Base-by-base conservation (phyloP, 1,140 invertebrate species). In the Centruroides vittatus region DNA sequence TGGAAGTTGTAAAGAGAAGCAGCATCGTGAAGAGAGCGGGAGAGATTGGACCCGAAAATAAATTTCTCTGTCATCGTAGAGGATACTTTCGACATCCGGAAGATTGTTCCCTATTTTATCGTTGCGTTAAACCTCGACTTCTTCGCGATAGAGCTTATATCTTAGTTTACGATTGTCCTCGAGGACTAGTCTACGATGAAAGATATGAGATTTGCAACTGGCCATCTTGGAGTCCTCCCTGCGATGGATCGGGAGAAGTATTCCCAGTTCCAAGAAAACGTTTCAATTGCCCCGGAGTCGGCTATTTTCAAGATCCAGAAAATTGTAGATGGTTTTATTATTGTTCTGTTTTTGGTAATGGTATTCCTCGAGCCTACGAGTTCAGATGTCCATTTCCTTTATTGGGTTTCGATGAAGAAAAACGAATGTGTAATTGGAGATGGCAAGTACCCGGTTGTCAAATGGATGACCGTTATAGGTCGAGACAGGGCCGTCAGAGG, bases 311-410 rank as follows among this genome's bases (percentile, higher is more conserved):
- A 1, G 86, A 90, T 75, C 85, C 85, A 0, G 82, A 86, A 70
- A 88, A 90, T 72, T 89, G 87, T 65, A 79, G 86, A 58, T 89
- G 85, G 84, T 90, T 89, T 79, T 89, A 87, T 70, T 86, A 86
- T 23, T 90, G 88, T 72, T 86, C 88, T 72, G 81, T 88, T 67
- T 81, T 82, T 66, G 80, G 79, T 62, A 77, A 81, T n/a, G 73
- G 72, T 5, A 74, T 76, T 6, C 71, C 86, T 59, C 81, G 81
- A 8, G 83, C 85, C 0, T 89, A 87, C 69, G 86, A 89, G 73
- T 89, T 89, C 73, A 79, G 84, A 57, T 90, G 88, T 74, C 88
- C 88, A 0, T 89, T 85, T 67, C 85, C 85, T 3, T 34, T 58
- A 8, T 76, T 90, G 13, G 85, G 84, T 3, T 90, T 88, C 70